Evolutionary conservation across 2,888 invertebrate genomes (phyloP), one percentile per base, ranked within the genome.

Genomic region (Drosophila paramelanica): DNA sequence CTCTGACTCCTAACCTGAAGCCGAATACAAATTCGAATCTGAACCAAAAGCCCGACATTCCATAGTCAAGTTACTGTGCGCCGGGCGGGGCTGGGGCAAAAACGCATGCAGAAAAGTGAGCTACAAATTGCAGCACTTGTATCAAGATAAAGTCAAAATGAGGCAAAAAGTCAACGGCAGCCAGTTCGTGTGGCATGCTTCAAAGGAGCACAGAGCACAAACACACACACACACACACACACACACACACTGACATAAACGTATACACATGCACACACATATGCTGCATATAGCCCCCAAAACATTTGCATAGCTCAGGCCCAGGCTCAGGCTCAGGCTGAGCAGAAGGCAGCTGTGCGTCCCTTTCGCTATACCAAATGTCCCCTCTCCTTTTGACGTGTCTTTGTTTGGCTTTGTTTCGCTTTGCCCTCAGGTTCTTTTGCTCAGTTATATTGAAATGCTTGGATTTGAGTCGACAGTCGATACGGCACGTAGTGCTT

Each of bases 41-140:
- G 39, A 59, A 6, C 47, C 57, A 42, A 20, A 27, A 52, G 20
- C 51, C 17, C 53, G 36, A 39, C 55, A 68, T 60, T 67, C 55
- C 53, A 36, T 46, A 41, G 60, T 61, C 43, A 51, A 60, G 53
- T 64, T 51, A 41, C 53, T 6, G 43, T 13, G 23, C 6, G 17
- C 7, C 6, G 13, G 23, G 3, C 6, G n/a, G 11, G 11, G 42
- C 10, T 0, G 36, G 60, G 45, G 47, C 36, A 47, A 41, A 50
- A 41, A 60, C 47, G 41, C 41, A 51, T 51, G 46, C 67, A 62
- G 59, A 73, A 75, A 79, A 69, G 67, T 71, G 66, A 73, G 76
- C 71, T 88, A 82, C 88, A 82, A 82, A 82, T 82, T 83, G 88
- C 83, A 73, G 80, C 69, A 88, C 88, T 83, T 83, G 83, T 83